Base-by-base conservation (phyloP, 2,797 vertebrate species). In the Antrozous pallidus region DNA sequence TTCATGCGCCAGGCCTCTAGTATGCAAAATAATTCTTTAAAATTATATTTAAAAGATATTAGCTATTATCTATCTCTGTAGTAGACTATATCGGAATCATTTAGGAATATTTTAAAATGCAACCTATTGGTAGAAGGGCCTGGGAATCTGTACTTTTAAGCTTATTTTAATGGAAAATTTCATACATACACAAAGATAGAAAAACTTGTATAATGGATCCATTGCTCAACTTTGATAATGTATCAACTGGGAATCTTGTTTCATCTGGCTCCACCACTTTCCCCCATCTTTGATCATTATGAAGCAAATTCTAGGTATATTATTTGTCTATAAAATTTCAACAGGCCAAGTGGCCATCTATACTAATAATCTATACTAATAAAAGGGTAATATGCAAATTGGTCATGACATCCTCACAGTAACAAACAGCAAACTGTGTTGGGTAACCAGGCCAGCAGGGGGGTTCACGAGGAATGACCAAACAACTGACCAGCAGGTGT, bases 61-160 rank as follows among this genome's bases (percentile, higher is more conserved):
- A 74, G 12, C 36, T 93, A 65, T 70, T 31, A 80, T 54, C 33
- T 88, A 88, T 67, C 67, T 74, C 36, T 85, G 69, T 93, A 91
- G 69, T 36, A 77, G 24, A 69, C 31, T 86, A 0, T 88, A 42
- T 61, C 49, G 86, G 51, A 85, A 65, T 88, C 80, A 95, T 63
- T 86, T 89, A 49, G 75, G 82, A 77, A 58, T 70, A 70, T n/a
- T 84, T 94, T 54, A 51, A 88, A 79, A 70, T 88, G 42, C 51
- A 88, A 67, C 5, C 4, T 63, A 81, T 38, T 49, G 38, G 56
- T 78, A 79, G 36, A 78, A 94, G 56, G 18, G 8, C 61, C 69
- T 89, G 26, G 31, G 49, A 81, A 49, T 84, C 42, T 70, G 6
- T 80, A 91, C 51, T 87, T 69, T 80, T 61, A 56, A 61, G 33